These are phyloP conservation scores for Heliangelus exortis DNA, from an alignment of 2,797 vertebrate species.

Conservation along the genomic window DNA sequence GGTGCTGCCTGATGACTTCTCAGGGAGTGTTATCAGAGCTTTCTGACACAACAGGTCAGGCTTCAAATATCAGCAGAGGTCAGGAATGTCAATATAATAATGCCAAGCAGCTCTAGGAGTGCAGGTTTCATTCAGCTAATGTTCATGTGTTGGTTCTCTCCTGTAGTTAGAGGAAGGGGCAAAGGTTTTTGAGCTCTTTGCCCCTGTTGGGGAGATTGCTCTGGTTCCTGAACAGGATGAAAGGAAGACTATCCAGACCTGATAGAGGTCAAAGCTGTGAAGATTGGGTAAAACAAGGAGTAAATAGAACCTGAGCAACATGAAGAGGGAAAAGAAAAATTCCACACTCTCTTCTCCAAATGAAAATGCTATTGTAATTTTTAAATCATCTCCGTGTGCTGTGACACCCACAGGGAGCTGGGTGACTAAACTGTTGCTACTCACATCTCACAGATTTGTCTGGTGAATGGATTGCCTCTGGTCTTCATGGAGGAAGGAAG, in stretches of 20 bases:
- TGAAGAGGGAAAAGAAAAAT: neutral
- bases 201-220: neutral
- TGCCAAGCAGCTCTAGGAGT: neutral
- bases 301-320: neutral
- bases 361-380: neutral
- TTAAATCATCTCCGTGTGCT: neutral
- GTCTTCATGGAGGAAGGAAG: neutral
- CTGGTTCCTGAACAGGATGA: neutral
- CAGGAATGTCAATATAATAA: neutral
- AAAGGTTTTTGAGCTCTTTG: neutral
- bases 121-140: neutral
- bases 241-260: neutral
- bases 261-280: neutral
- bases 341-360: neutral
- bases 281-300: neutral
- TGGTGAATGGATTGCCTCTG: neutral
- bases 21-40: accelerated
- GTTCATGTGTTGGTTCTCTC: neutral
- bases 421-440: neutral
- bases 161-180: neutral
- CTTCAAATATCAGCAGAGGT: neutral
- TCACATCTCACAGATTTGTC: neutral
- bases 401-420: neutral
- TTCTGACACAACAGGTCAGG: neutral
- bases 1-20: neutral